phyloP scores from a whole-genome alignment of 2,797 vertebrate genomes.

The Cirrhinus mrigala region DNA sequence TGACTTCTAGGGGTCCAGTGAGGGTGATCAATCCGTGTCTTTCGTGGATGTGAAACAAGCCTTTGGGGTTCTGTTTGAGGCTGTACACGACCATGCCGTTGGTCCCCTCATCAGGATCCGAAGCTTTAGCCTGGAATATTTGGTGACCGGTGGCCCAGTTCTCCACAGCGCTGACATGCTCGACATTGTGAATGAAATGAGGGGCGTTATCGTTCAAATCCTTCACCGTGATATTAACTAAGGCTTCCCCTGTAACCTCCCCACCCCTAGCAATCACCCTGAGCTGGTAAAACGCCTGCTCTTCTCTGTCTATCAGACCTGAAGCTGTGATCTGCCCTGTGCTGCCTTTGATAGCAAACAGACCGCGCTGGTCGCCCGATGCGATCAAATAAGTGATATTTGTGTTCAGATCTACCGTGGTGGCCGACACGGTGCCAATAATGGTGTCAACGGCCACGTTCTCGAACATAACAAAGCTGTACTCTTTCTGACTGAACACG shows the following conservation, averaged over 20 bases:
- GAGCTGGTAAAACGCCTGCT: slow-evolving; percentile 92
- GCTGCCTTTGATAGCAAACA: slow-evolving; percentile 84
- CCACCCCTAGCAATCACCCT: slow-evolving; percentile 92
- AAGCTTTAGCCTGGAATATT: slow-evolving; percentile 92
- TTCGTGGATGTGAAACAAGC: slow-evolving; percentile 88
- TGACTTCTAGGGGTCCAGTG: slow-evolving; percentile 87
- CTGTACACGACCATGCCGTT: slow-evolving; percentile 91
- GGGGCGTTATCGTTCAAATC: slow-evolving; percentile 97
- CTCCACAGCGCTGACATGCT: slow-evolving; percentile 94
- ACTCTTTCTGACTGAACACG: slow-evolving; percentile 86
- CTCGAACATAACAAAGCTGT: slow-evolving; percentile 98
- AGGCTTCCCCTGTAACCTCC: slow-evolving; percentile 88
- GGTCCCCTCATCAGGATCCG: slow-evolving; percentile 91
- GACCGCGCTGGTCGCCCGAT: slow-evolving; percentile 90
- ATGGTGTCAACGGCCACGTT: slow-evolving; percentile 88
- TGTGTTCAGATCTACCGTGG: slow-evolving; percentile 92
- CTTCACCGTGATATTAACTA: slow-evolving; percentile 95
- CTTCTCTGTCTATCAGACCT: slow-evolving; percentile 91
- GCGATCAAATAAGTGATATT: slow-evolving; percentile 97
- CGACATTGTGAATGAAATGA: slow-evolving; percentile 87
- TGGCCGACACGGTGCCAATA: slow-evolving; percentile 90
- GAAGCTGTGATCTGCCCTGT: slow-evolving; percentile 89
- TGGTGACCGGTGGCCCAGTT: slow-evolving; percentile 95
- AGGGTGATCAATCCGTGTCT: slow-evolving; percentile 90
- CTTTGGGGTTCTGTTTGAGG: slow-evolving; percentile 91